Percentiles rank a stretch among this genome's conserved stretches.
phyloP scores from a whole-genome alignment of 2,888 invertebrate species.

The Cetonia aurata region DNA sequence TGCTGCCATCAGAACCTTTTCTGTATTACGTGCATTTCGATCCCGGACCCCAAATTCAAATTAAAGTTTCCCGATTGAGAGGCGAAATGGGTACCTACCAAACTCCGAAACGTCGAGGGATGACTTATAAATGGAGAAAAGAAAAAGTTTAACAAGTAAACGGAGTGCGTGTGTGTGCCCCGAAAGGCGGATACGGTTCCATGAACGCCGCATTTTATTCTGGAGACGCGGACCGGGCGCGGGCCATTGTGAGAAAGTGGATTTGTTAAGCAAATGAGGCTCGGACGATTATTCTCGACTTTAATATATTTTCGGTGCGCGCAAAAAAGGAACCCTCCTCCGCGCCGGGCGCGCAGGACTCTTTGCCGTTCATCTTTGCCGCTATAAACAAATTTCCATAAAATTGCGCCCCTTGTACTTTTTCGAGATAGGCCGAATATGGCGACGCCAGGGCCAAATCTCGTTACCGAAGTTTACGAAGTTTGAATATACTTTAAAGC shows the following conservation, averaged over 20 bases:
- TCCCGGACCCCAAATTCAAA: conserved; percentile 2
- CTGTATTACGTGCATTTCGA: not conserved
- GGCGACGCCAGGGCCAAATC: conserved; percentile 15
- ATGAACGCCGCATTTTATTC: conserved; percentile 23
- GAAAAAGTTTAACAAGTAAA: conserved; percentile 31
- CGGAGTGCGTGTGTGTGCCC: conserved; percentile 8
- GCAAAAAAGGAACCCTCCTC: conserved; percentile 6
- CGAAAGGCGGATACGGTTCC: not conserved
- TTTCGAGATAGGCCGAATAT: conserved; percentile 21
- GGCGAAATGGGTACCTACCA: conserved; percentile 10
- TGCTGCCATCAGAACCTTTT: not conserved
- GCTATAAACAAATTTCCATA: conserved; percentile 38
- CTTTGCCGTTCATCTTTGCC: conserved; percentile 19
- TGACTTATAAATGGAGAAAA: conserved; percentile 19
- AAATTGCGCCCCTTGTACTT: conserved; percentile 24
- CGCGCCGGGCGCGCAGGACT: conserved; percentile 9
- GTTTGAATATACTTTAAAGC: conserved; percentile 29
- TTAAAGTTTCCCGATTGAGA: conserved; percentile 34
- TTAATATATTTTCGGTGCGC: conserved; percentile 30
- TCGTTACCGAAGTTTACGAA: conserved; percentile 26
- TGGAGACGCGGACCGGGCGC: conserved; percentile 5
- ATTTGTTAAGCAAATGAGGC: conserved; percentile 43
- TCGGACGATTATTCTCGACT: conserved; percentile 38
- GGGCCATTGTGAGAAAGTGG: conserved; percentile 20
- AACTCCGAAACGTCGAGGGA: conserved; percentile 12